Base-by-base conservation (phyloP, 2,888 invertebrate species). In the Ernsta delagoae region DNA sequence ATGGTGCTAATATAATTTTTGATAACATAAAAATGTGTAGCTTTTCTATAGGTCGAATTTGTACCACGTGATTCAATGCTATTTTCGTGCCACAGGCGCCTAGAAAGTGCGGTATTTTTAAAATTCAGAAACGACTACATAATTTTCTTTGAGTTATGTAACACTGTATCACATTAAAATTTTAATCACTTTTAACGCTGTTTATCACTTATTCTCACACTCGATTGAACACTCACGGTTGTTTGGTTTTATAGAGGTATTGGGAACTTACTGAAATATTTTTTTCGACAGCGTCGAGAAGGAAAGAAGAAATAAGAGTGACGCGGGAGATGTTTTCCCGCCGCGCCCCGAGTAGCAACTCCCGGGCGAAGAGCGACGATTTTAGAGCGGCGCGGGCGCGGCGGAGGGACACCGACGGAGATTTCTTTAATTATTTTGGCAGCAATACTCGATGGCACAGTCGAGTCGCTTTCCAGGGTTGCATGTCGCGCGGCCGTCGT, bases 381-480 rank as follows among this genome's bases (percentile, higher is more conserved):
- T 93, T 92, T 93, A 93, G 93, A 90, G 92, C 93, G 93, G 94
- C 93, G 94, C 94, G 94, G 93, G 94, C 93, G 94, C 94, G 88
- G 92, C 94, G 94, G 94, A 95, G 92, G 90, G 92, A 94, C 94
- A 93, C 87, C 89, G 92, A 86, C 93, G 93, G 94, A 94, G 94
- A 94, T 95, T 95, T 94, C 95, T 95, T 95, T 95, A 96, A 96
- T 96, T 95, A 95, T 96, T 96, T 96, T 96, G 96, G 96, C 96
- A 96, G 94, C 94, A 94, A 93, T 92, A 93, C 92, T 88, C 89
- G 92, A 89, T 93, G 92, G 93, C 92, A 92, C 89, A 89, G 92
- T 84, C 88, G 90, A 89, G 87, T 89, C 90, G 90, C 85, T 93
- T 91, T 93, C 93, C 94, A 93, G 93, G 93, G 93, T 93, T 92